Conservation (phyloP, 23 tunicate genomes). For the Botrylloides violaceus region DNA sequence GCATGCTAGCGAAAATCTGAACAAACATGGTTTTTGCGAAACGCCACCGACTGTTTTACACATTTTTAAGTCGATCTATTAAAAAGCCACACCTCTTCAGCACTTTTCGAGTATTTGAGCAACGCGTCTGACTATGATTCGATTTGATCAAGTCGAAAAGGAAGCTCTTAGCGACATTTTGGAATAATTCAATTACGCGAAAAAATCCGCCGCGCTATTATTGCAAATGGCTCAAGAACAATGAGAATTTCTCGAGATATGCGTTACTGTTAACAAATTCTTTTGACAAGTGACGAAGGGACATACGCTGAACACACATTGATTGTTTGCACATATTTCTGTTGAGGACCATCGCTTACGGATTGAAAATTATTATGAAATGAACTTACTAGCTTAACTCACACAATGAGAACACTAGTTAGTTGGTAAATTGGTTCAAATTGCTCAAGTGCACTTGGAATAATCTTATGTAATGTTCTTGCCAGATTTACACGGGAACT, state of each 20-base stretch:
- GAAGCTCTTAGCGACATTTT: neutral
- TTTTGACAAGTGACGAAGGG: conserved; percentile 19
- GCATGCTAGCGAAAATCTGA: neutral
- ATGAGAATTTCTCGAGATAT: neutral
- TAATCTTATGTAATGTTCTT: neutral
- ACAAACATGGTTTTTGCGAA: neutral
- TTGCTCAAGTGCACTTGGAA: neutral
- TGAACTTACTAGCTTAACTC: neutral
- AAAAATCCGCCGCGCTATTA: neutral
- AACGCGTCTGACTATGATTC: conserved; percentile 3
- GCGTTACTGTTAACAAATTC: neutral
- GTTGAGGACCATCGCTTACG: conserved; percentile 11
- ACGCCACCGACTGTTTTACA: neutral
- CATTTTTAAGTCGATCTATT: neutral
- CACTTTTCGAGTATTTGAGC: neutral
- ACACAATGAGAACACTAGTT: neutral
- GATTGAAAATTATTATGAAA: neutral
- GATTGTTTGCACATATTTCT: conserved; percentile 19
- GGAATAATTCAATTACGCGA: neutral
- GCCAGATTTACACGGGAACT: no score
- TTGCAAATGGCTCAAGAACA: neutral
- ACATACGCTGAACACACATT: conserved; percentile 25
- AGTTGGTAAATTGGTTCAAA: neutral
- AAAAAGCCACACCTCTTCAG: neutral
- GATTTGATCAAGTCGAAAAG: neutral